Conservation (phyloP, 2,113 vertebrate species). For the Odocoileus hemionus region DNA sequence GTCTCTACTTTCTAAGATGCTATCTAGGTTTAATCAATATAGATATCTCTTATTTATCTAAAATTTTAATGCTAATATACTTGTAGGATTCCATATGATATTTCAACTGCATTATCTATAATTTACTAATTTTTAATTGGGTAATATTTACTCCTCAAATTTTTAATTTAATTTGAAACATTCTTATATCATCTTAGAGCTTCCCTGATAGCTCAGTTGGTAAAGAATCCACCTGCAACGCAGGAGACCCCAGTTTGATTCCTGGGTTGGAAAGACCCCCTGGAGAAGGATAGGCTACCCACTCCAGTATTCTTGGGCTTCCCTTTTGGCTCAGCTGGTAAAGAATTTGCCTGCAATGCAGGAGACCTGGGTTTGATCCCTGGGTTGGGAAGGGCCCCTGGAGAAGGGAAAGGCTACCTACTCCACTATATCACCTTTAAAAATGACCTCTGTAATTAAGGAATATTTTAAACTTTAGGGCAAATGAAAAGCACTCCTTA, state of each 20-base stretch:
- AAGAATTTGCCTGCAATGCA: not conserved
- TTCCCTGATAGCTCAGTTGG: not conserved
- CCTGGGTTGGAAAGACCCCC: not conserved
- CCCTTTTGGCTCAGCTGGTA: not conserved
- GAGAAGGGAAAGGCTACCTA: not conserved
- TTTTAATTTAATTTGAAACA: slow-evolving; percentile 60
- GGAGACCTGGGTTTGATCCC: not conserved
- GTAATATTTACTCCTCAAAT: slow-evolving; percentile 35
- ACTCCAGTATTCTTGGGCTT: not conserved
- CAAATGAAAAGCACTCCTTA: not conserved
- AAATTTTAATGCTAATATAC: slow-evolving; percentile 62
- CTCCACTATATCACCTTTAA: slow-evolving; percentile 56
- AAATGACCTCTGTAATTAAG: slow-evolving; percentile 48
- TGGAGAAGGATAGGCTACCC: not conserved
- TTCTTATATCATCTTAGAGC: slow-evolving; percentile 51
- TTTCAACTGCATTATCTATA: slow-evolving; percentile 28
- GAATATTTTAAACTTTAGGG: slow-evolving; percentile 43
- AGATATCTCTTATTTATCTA: slow-evolving; percentile 52
- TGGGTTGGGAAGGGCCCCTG: not conserved
- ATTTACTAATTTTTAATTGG: slow-evolving; percentile 62
- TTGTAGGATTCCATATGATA: slow-evolving; percentile 39
- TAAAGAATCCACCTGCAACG: not conserved
- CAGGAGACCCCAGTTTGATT: not conserved
- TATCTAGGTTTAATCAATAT: slow-evolving; percentile 58
- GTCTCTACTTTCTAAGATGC: no score